Evolutionary conservation across 2,888 invertebrate genomes (phyloP).

Genomic region (Pyrrhia umbra): DNA sequence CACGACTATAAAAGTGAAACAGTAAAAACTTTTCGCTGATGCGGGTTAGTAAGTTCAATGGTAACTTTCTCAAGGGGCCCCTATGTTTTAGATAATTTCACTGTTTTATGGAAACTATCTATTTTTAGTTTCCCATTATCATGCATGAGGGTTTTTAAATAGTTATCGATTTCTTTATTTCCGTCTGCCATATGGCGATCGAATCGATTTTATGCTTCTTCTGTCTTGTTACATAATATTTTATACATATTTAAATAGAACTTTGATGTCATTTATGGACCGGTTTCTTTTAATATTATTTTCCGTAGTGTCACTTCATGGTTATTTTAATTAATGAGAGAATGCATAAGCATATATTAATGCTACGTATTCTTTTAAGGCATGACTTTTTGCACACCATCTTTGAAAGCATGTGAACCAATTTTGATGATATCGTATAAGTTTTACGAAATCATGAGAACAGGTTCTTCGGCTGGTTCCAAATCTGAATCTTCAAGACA

Average conservation of each 20-base stretch:
- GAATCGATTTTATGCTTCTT: constrained; percentile 55
- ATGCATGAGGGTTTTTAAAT: constrained; percentile 76
- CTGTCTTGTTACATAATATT: constrained; percentile 38
- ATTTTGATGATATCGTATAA: constrained; percentile 40
- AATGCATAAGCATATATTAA: constrained; percentile 7
- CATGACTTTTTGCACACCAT: constrained; percentile 16
- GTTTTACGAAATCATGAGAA: constrained; percentile 39
- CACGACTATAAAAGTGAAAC: constrained; percentile 54
- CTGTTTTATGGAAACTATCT: constrained; percentile 73
- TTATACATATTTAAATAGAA: constrained; percentile 25
- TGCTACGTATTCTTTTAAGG: constrained; percentile 13
- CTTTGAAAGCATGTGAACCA: constrained; percentile 31
- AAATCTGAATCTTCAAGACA: constrained; percentile 22
- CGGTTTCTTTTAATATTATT: constrained; percentile 39
- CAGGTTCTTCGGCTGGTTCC: constrained; percentile 39
- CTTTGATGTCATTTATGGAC: constrained; percentile 39
- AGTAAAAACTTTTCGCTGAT: constrained; percentile 65
- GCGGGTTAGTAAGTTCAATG: constrained; percentile 68
- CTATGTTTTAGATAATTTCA: constrained; percentile 74
- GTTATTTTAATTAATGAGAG: constrained; percentile 23
- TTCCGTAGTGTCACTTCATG: constrained; percentile 24
- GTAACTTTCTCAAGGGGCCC: constrained; percentile 70
- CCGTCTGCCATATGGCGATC: constrained; percentile 62
- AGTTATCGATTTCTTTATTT: constrained; percentile 68
- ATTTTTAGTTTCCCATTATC: constrained; percentile 65